Conservation (phyloP, 1,140 invertebrate genomes). For the Magallana gigas region DNA sequence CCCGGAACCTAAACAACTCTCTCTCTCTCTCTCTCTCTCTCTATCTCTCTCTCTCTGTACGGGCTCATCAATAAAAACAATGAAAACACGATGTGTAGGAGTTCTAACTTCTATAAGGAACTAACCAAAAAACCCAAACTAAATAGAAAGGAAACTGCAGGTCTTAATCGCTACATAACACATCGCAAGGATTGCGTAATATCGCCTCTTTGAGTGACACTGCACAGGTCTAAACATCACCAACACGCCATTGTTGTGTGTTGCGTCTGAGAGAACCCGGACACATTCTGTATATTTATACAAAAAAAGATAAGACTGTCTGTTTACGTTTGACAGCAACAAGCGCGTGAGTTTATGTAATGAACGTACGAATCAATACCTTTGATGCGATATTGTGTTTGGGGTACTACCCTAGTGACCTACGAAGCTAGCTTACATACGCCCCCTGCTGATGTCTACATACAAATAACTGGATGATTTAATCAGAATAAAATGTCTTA, state of each 20-base stretch:
- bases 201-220: background rate
- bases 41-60: no score
- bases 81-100: background rate
- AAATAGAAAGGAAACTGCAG: background rate
- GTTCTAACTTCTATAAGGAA: background rate
- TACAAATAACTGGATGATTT: no score
- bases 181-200: background rate
- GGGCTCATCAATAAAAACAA: no score
- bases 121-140: background rate
- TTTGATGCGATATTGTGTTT: slow-evolving; percentile 17
- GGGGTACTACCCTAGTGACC: background rate
- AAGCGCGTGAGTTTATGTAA: background rate
- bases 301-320: background rate
- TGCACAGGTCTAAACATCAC: background rate
- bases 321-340: slow-evolving; percentile 2
- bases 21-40: no score
- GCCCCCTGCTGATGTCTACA: background rate
- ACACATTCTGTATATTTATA: background rate
- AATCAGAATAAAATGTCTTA: background rate
- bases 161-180: background rate
- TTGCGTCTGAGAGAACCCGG: slow-evolving; percentile 1
- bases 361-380: background rate
- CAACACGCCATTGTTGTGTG: background rate
- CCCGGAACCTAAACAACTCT: no score
- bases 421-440: background rate